Percentiles rank a stretch among this genome's conserved stretches.
Conservation (phyloP, 2,888 invertebrate species). For the Alsophila aescularia region DNA sequence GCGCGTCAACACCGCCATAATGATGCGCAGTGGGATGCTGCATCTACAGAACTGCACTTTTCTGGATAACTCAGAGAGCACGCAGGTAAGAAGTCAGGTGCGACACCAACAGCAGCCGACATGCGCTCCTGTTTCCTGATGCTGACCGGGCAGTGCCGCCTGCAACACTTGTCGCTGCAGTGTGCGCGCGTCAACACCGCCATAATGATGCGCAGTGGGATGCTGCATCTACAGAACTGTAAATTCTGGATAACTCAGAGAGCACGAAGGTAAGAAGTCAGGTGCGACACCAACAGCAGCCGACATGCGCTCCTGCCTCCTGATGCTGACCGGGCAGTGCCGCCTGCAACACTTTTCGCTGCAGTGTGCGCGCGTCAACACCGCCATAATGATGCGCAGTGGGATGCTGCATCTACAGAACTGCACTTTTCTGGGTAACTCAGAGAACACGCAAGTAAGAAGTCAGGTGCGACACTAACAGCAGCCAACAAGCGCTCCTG, state of each 20-base stretch:
- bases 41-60: slow-evolving; percentile 53
- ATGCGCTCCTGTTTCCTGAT: slow-evolving; percentile 71
- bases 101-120: slow-evolving; percentile 59
- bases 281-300: slow-evolving; percentile 61
- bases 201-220: slow-evolving; percentile 57
- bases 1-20: slow-evolving; percentile 61
- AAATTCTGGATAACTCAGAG: slow-evolving; percentile 55
- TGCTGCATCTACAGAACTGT: slow-evolving; percentile 54
- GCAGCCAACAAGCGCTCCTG: slow-evolving; percentile 70
- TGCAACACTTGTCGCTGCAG: slow-evolving; percentile 59
- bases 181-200: slow-evolving; percentile 65
- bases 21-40: slow-evolving; percentile 59
- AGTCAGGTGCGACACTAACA: slow-evolving; percentile 46
- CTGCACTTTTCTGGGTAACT: slow-evolving; percentile 60
- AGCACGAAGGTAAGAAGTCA: slow-evolving; percentile 58
- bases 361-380: slow-evolving; percentile 64
- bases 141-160: slow-evolving; percentile 59
- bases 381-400: slow-evolving; percentile 56
- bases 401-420: slow-evolving; percentile 54
- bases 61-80: slow-evolving; percentile 54
- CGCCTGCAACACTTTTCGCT: slow-evolving; percentile 56
- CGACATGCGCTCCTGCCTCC: slow-evolving; percentile 70
- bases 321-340: slow-evolving; percentile 65
- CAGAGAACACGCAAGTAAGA: slow-evolving; percentile 57
- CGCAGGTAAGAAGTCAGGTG: slow-evolving; percentile 50